A percentile compares a stretch with the other conserved stretches of the same genome.
phyloP scores from a whole-genome alignment of 2,113 vertebrate genomes.

The Peromyscus leucopus region DNA sequence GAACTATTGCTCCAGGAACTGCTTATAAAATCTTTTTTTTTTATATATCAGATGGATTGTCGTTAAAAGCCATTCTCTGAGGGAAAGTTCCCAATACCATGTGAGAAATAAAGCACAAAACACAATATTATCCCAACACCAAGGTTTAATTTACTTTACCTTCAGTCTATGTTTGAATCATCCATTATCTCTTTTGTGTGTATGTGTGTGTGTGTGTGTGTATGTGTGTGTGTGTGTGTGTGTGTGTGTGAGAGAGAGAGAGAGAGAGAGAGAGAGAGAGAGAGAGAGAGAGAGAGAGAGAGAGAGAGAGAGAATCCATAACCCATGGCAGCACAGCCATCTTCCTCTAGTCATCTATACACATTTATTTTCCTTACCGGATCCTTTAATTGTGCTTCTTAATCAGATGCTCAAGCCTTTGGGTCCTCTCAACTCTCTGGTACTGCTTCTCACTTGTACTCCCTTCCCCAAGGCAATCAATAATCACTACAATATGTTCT shows the following conservation, averaged over 20 bases:
- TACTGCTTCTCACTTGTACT: background rate
- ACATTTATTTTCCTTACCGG: constrained; percentile 23
- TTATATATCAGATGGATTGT: constrained; percentile 4
- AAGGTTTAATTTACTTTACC: constrained; percentile 11
- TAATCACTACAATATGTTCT: constrained; percentile 60
- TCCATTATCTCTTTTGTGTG: constrained; percentile 57
- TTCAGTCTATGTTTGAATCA: constrained; percentile 50
- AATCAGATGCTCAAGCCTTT: constrained; percentile 69
- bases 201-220: too few species aligned
- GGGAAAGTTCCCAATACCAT: background rate
- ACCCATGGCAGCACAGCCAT: background rate
- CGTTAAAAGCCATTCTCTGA: constrained; percentile 3
- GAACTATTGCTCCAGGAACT: background rate
- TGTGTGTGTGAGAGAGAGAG: background rate
- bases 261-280: too few species aligned
- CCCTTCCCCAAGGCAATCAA: constrained; percentile 66
- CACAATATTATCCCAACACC: background rate
- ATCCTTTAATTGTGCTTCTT: constrained; percentile 69
- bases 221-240: too few species aligned
- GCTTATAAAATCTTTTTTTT: background rate
- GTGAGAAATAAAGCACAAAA: background rate
- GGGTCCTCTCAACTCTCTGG: constrained; percentile 44
- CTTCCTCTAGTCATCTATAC: constrained; percentile 32
- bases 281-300: background rate
- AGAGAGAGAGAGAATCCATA: constrained; percentile 7